Conservation (phyloP, 2,797 vertebrate species). For the Schizothorax lantsangensis region DNA sequence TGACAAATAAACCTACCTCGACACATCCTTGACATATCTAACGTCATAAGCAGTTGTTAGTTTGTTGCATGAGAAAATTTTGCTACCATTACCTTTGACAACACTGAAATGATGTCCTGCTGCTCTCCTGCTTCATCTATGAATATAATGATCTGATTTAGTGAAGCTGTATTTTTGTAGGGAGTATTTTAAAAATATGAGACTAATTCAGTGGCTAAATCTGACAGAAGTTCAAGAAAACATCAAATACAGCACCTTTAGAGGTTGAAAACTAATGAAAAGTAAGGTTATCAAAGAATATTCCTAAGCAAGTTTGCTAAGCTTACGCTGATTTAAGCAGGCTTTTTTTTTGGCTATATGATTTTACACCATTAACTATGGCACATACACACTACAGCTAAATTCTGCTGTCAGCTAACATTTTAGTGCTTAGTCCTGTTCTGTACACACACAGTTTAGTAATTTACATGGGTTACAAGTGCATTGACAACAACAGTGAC, state of each 20-base stretch:
- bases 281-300: not conserved
- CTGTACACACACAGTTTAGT: too few relatives aligned
- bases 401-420: too few relatives aligned
- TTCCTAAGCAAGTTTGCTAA: not conserved
- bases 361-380: not conserved
- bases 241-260: not conserved
- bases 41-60: not conserved
- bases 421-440: too few relatives aligned
- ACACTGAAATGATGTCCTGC: not conserved
- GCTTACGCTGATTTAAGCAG: too few relatives aligned
- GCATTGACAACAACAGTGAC: too few relatives aligned
- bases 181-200: not conserved
- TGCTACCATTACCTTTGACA: not conserved
- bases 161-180: not conserved
- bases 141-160: not conserved
- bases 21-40: too few relatives aligned
- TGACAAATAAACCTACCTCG: too few relatives aligned
- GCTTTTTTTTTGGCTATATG: not conserved
- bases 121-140: not conserved
- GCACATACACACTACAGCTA: too few relatives aligned
- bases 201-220: not conserved
- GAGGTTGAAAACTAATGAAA: not conserved
- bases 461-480: too few relatives aligned
- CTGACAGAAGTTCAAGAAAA: not conserved
- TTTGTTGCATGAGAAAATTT: not conserved